Percentiles rank a stretch among this genome's conserved stretches.
phyloP scores from a whole-genome alignment of 2,888 invertebrate genomes.

The Lepidocyrtinus sp. region DNA sequence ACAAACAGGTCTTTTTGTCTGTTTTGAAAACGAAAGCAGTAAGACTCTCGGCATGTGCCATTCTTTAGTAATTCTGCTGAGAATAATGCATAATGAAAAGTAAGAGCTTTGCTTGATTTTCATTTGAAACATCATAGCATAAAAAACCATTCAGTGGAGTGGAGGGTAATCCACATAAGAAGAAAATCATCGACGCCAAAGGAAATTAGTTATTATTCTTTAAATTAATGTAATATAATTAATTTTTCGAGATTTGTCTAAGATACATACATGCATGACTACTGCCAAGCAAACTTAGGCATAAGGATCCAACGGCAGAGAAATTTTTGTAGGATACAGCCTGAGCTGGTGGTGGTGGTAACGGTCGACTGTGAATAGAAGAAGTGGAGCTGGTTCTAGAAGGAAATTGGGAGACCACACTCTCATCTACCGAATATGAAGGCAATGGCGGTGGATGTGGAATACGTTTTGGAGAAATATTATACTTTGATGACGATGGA shows the following conservation, averaged over 20 bases:
- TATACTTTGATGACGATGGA: slow-evolving; percentile 27
- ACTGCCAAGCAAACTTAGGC: slow-evolving; percentile 32
- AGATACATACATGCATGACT: slow-evolving; percentile 44
- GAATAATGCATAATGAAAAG: no score
- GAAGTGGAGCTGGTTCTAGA: neutral
- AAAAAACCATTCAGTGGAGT: no score
- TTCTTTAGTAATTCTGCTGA: neutral
- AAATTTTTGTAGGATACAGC: neutral
- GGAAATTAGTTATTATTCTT: no score
- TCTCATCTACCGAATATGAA: slow-evolving; percentile 52
- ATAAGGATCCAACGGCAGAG: slow-evolving; percentile 52
- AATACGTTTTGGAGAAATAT: slow-evolving; percentile 42
- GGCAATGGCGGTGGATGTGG: slow-evolving; percentile 54
- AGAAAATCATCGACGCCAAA: no score
- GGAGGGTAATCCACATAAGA: no score
- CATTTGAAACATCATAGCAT: no score
- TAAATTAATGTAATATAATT: no score
- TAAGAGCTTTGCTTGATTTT: no score
- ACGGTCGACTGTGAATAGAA: slow-evolving; percentile 25
- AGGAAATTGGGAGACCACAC: slow-evolving; percentile 33
- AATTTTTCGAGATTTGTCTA: neutral
- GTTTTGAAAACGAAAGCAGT: neutral
- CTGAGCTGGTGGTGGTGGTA: slow-evolving; percentile 26
- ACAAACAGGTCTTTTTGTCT: neutral
- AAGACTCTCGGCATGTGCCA: neutral